Base-by-base conservation (phyloP, 2,113 vertebrate species). In the Oreochromis niloticus region DNA sequence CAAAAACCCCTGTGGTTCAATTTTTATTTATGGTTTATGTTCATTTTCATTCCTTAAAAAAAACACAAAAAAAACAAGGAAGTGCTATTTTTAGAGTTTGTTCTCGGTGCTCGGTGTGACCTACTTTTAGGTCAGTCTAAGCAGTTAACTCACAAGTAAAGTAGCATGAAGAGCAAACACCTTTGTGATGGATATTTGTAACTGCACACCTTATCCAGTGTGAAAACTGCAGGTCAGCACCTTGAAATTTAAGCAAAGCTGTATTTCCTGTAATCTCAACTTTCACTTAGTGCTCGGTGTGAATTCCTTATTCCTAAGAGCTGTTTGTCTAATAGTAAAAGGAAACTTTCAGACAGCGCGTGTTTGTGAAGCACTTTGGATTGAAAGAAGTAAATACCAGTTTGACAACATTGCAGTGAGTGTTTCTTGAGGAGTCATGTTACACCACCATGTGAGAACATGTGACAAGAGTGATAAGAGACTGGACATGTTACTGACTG, bases 351-450 rank as follows among this genome's bases (percentile, higher is more conserved):
- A 36, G 82, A 19, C 6, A n/a, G 17, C 19, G 10, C 43, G 1
- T 7, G 9, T 39, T 22, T 16, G 66, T 10, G 22, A 81, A 14
- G 17, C 17, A 32, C 56, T 16, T 52, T 36, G 1, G 30, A 36
- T 36, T 9, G 9, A 17, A 30, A 81, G 9, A 61, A 19, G 75
- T 41, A 32, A 11, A 17, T 19, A 86, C 88, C 73, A 32, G 92
- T 90, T 50, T 8, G 80, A 81, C 82, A 24, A 14, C 92, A 91
- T 91, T 91, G 68, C 87, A 9, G 4, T 1, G 7, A 39, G 2
- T 10, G 11, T 34, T 80, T 34, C 17, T n/a, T 16, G n/a, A 8
- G 16, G 43, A 7, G 30, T 85, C 59, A 54, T 3, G 1, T 80
- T 52, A 48, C 59, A 61, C 17, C 50, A 43, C 27, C 4, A 2